phyloP scores from a whole-genome alignment of 1,140 invertebrate species.

The Drosophila willistoni region DNA sequence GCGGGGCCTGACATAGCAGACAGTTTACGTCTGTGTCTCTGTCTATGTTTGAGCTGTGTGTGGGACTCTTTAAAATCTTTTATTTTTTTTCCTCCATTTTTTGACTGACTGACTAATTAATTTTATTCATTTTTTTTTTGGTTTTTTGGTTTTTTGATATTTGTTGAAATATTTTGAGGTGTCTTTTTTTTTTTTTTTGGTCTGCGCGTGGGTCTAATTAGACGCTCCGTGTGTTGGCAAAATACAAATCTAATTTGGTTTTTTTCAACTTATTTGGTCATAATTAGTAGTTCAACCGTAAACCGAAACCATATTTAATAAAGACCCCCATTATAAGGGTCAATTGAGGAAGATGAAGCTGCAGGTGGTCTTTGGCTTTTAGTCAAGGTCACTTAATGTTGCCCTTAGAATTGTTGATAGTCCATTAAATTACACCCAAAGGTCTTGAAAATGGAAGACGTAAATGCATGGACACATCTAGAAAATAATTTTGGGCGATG shows the following conservation, averaged over 20 bases:
- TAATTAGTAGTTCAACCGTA: constrained; percentile 34
- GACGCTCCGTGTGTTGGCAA: constrained; percentile 24
- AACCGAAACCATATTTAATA: constrained; percentile 39
- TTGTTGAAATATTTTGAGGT: neutral
- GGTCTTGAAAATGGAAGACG: too few relatives aligned
- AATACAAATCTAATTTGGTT: constrained; percentile 13
- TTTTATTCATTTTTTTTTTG: constrained; percentile 35
- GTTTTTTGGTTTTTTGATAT: constrained; percentile 6
- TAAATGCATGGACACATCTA: too few relatives aligned
- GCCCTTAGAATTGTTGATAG: neutral
- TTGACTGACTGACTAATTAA: constrained; percentile 49
- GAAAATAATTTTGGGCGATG: too few relatives aligned
- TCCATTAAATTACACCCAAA: too few relatives aligned
- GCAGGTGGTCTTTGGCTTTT: constrained; percentile 7
- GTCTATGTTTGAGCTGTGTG: constrained; percentile 24
- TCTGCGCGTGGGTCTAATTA: constrained; percentile 54
- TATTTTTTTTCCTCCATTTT: neutral
- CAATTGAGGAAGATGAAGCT: constrained; percentile 30
- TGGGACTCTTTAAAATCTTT: constrained; percentile 18
- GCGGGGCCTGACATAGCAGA: constrained; percentile 30
- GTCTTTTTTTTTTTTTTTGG: constrained; percentile 21
- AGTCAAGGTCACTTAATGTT: neutral
- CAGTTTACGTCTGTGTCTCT: constrained; percentile 18
- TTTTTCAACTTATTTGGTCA: constrained; percentile 42
- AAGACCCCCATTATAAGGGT: constrained; percentile 48